Evolutionary conservation across 2,797 vertebrate genomes (phyloP).

Genomic region (Notolabrus celidotus): DNA sequence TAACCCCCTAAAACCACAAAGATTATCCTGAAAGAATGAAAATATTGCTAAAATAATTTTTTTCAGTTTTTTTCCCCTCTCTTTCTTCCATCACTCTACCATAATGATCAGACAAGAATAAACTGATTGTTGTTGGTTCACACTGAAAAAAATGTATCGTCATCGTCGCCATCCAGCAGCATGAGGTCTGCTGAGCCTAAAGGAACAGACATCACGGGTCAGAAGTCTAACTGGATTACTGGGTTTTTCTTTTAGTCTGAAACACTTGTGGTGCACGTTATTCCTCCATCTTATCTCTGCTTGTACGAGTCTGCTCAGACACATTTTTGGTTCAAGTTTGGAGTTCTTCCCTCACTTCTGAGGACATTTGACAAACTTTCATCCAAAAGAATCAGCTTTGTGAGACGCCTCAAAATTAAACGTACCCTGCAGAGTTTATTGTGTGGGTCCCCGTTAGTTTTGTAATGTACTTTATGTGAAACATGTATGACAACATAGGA

Average conservation of each 20-base stretch:
- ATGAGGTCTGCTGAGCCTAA: conserved; percentile 61
- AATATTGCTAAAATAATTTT: conserved; percentile 87
- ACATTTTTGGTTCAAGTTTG: conserved; percentile 14
- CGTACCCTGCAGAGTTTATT: conserved; percentile 30
- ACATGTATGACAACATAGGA: background rate
- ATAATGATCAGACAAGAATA: conserved; percentile 73
- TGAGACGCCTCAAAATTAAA: conserved; percentile 23
- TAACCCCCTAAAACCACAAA: conserved; percentile 70
- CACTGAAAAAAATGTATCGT: conserved; percentile 50
- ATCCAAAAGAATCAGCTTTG: background rate
- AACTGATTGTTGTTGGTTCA: conserved; percentile 71
- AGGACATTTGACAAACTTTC: conserved; percentile 9
- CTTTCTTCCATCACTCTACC: conserved; percentile 51
- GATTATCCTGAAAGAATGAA: conserved; percentile 83
- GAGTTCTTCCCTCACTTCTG: background rate
- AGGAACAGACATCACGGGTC: conserved; percentile 53
- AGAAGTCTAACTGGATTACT: conserved; percentile 63
- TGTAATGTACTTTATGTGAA: background rate
- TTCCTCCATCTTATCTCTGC: conserved; percentile 4
- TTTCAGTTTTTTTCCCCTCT: conserved; percentile 53
- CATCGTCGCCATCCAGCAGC: conserved; percentile 61
- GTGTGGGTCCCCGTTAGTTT: conserved; percentile 6
- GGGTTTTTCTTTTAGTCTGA: conserved; percentile 68
- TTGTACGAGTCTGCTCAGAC: conserved; percentile 7
- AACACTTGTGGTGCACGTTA: conserved; percentile 41